Evolutionary conservation across 2,888 invertebrate genomes (phyloP).

Genomic region (Eulithis prunata): DNA sequence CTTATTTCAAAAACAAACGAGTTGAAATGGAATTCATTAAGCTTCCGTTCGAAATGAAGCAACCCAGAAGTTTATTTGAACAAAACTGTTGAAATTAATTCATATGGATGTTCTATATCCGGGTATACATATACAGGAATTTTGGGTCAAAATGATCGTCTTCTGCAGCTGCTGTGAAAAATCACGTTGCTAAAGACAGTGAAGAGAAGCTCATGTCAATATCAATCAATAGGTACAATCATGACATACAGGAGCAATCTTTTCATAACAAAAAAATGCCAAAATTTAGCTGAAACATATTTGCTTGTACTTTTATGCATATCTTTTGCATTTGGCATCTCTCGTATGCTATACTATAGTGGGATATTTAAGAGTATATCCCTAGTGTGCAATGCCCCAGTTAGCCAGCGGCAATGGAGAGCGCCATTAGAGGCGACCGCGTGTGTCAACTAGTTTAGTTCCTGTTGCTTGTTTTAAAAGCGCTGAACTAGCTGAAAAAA

Average conservation of each 20-base stretch:
- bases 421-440: conserved; percentile 73
- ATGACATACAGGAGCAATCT: no score
- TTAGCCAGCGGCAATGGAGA: conserved; percentile 68
- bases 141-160: conserved; percentile 31
- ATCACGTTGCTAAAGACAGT: conserved; percentile 14
- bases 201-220: no score
- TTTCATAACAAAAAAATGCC: no score
- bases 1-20: conserved; percentile 32
- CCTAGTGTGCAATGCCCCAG: conserved; percentile 51
- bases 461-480: conserved; percentile 63
- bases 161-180: conserved; percentile 24
- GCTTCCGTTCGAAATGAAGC: conserved; percentile 27
- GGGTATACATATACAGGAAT: conserved; percentile 8
- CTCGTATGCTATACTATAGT: no score
- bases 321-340: no score
- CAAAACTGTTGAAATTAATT: conserved; percentile 32
- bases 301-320: no score
- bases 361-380: no score
- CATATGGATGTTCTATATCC: conserved; percentile 18
- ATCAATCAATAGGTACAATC: no score
- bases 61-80: conserved; percentile 38
- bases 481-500: conserved; percentile 58
- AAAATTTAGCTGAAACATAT: no score
- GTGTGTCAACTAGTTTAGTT: conserved; percentile 76
- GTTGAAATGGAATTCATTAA: conserved; percentile 32